Evolutionary conservation across 2,888 invertebrate genomes (phyloP), one percentile per base, ranked within the genome.

Genomic region (Brachycybe producta): DNA sequence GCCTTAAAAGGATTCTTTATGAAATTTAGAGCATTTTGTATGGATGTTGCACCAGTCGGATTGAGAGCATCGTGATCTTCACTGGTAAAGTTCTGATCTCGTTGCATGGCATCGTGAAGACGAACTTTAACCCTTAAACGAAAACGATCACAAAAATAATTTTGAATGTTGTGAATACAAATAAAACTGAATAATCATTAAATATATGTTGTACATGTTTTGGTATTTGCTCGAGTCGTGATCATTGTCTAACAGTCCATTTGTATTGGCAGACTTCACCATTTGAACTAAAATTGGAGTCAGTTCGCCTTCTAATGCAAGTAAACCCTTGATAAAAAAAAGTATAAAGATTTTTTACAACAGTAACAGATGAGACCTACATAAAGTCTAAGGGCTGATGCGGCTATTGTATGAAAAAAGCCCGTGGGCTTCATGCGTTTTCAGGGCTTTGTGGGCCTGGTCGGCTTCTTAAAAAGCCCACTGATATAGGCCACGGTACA

Each of bases 201-300:
- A n/a, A n/a, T n/a, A 44, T 34, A 17, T 17, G 21, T 26, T 82
- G 77, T 67, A 88, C 88, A 88, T 84, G 66, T 88, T 87, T 67
- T 91, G 91, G 66, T 85, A 86, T 69, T 91, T 91, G 62, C 87
- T 87, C 15, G 90, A 91, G 67, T 97, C 95, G 64, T 94, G 94
- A 67, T 98, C 97, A 63, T 98, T 97, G 65, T 99, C 98, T 39
- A 99, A 71, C 34, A 98, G 65, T 5, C 75, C 75, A 59, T 76
- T 97, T 0, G 97, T 99, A 64, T 98, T 97, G 64, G 58, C 97
- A 56, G 94, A 94, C 67, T 98, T 98, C 32, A 99, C 97, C 97
- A 73, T 98, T 70, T 98, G 98, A 44, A 97, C 97, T 41, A 99
- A 71, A 65, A 99, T 99, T 0, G 98, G 98, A 0, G 98, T 95